These are phyloP conservation scores for Lepus europaeus DNA, from an alignment of 2,113 vertebrate species.

Conservation along the genomic window DNA sequence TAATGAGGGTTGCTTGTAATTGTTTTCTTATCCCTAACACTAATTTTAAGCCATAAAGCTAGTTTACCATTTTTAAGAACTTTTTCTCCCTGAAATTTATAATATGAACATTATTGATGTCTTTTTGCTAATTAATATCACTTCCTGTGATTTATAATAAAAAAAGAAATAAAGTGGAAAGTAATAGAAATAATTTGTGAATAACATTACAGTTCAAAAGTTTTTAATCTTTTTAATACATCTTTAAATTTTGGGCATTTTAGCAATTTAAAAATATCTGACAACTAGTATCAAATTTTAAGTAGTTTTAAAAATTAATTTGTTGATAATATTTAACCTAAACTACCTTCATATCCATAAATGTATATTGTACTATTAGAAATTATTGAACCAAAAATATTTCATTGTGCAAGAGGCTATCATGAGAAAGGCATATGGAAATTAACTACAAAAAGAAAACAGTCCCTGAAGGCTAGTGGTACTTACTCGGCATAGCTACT, in stretches of 20 bases:
- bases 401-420: conserved; percentile 49
- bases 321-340: conserved; percentile 32
- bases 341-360: conserved; percentile 43
- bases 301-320: conserved; percentile 49
- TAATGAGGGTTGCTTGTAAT: neutral
- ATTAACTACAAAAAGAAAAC: conserved; percentile 61
- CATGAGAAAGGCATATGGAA: conserved; percentile 52
- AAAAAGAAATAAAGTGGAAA: conserved; percentile 20
- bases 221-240: conserved; percentile 51
- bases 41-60: conserved; percentile 16
- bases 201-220: conserved; percentile 53
- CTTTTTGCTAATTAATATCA: neutral
- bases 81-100: conserved; percentile 15
- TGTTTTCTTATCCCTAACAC: conserved; percentile 38
- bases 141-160: conserved; percentile 51
- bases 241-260: conserved; percentile 68
- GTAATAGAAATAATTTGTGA: conserved; percentile 54
- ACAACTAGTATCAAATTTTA: conserved; percentile 56
- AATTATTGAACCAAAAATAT: conserved; percentile 70
- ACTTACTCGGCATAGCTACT: conserved; percentile 28
- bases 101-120: conserved; percentile 22
- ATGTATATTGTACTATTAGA: conserved; percentile 1
- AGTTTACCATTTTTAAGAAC: conserved; percentile 9
- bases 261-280: conserved; percentile 57
- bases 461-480: conserved; percentile 19